Evolutionary conservation across 2,797 vertebrate genomes (phyloP), one percentile per base, ranked within the genome.

Genomic region (Synanceia verrucosa): DNA sequence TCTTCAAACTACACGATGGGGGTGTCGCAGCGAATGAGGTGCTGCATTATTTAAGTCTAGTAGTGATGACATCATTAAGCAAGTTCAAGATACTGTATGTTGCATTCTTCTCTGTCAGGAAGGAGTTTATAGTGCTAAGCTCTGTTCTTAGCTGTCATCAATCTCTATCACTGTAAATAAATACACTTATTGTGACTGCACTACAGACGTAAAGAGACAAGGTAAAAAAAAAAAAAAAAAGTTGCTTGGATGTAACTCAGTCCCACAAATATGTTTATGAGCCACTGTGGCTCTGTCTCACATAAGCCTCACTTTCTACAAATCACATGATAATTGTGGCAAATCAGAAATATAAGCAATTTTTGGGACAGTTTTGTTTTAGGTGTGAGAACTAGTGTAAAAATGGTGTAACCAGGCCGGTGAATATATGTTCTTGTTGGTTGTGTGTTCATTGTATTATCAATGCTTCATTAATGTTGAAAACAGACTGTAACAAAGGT

Each of bases 331-430:
- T 55, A 48, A 48, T 34, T 31, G 51, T 26, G 46, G n/a, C 41
- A 63, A 59, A 51, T 61, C 19, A 76, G n/a, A 65, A 64, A 48
- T 4, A 21, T 23, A 68, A 48, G 5, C 6, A 26, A 29, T 29
- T 12, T 33, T 31, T 52, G 28, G 23, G 26, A 12, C 21, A 23
- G 44, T 44, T 10, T 13, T 10, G 36, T 37, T 19, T 50, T 16
- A 28, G 18, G 18, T 8, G 12, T 34, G 10, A 9, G 8, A 48
- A 26, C 23, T 9, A 16, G 13, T 16, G 33, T 44, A 44, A 46
- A n/a, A 51, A 36, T 19, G 16, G 4, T 55, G 10, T 19, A 56
- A 58, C 1, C 2, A 19, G 5, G 24, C 47, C 19, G 34, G 26
- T 37, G 37, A 58, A 58, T 37, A 37, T 12, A 2, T 41, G 52